Percentiles rank a stretch among this genome's conserved stretches.
Conservation (phyloP, 2,888 invertebrate species). For the Ligdia adustata region DNA sequence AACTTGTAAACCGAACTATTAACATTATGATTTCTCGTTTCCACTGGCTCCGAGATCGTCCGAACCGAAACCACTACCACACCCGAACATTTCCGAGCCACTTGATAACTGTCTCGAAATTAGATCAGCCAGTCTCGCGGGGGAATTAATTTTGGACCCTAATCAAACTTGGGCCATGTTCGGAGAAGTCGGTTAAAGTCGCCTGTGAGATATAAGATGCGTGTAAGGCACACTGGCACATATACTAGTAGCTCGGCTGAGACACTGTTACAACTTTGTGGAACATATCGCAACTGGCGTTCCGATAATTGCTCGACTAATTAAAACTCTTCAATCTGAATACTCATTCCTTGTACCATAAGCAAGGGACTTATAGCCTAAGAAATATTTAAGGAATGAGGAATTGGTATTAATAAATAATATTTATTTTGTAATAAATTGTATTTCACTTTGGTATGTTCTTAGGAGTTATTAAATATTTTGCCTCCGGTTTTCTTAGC, state of each 20-base stretch:
- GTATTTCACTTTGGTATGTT: no score
- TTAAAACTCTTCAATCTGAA: no score
- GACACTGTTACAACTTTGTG: conserved; percentile 16
- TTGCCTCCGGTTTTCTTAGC: no score
- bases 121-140: conserved; percentile 39
- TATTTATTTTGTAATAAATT: no score
- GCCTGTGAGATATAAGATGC: conserved; percentile 24
- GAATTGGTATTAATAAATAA: no score
- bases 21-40: conserved; percentile 22
- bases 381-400: no score
- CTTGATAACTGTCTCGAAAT: conserved; percentile 40
- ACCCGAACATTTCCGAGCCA: conserved; percentile 44
- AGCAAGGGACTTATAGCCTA: no score
- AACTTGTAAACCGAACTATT: conserved; percentile 16
- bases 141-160: conserved; percentile 51
- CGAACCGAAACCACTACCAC: conserved; percentile 19
- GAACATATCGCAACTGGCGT: conserved; percentile 17
- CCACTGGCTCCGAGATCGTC: conserved; percentile 6
- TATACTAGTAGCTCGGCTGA: conserved; percentile 10
- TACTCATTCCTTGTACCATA: no score
- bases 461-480: no score
- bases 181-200: conserved; percentile 36
- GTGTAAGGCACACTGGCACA: conserved; percentile 20
- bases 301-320: conserved; percentile 1
- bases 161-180: conserved; percentile 50